Conservation (phyloP, 2,888 invertebrate species). For the Caenorhabditis wallacei region DNA sequence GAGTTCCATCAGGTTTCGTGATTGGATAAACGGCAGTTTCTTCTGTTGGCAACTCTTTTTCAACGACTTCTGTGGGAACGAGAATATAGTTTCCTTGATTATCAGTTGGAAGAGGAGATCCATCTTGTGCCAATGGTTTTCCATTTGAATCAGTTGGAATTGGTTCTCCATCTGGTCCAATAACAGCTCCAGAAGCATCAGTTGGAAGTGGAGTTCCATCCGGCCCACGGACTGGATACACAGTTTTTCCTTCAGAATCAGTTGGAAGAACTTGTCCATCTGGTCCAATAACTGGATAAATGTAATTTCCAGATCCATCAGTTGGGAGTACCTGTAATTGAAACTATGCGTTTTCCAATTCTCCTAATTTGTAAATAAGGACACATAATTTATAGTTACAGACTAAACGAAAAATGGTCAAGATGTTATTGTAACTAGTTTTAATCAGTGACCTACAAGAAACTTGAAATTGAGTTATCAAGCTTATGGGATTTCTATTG, state of each 20-base stretch:
- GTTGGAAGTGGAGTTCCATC: conserved; percentile 65
- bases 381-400: too few relatives aligned
- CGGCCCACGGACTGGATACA: conserved; percentile 46
- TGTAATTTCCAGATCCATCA: conserved; percentile 42
- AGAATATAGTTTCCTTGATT: conserved; percentile 57
- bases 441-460: too few relatives aligned
- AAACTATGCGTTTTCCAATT: neutral
- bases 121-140: conserved; percentile 62
- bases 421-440: too few relatives aligned
- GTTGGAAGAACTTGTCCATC: conserved; percentile 52
- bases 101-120: conserved; percentile 64
- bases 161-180: conserved; percentile 40
- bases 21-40: conserved; percentile 56
- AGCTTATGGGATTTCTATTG: too few relatives aligned
- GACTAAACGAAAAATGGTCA: too few relatives aligned
- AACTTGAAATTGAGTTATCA: too few relatives aligned
- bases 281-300: conserved; percentile 25
- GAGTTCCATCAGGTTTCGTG: conserved; percentile 49
- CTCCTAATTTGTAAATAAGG: too few relatives aligned
- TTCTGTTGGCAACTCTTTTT: conserved; percentile 51
- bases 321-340: conserved; percentile 33
- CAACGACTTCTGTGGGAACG: conserved; percentile 30
- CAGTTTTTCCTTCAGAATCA: conserved; percentile 42
- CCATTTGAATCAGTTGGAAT: conserved; percentile 59
- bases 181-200: conserved; percentile 64